These are phyloP conservation scores for Silurus lanzhouensis DNA, from an alignment of 2,797 vertebrate species.

Conservation along the genomic window DNA sequence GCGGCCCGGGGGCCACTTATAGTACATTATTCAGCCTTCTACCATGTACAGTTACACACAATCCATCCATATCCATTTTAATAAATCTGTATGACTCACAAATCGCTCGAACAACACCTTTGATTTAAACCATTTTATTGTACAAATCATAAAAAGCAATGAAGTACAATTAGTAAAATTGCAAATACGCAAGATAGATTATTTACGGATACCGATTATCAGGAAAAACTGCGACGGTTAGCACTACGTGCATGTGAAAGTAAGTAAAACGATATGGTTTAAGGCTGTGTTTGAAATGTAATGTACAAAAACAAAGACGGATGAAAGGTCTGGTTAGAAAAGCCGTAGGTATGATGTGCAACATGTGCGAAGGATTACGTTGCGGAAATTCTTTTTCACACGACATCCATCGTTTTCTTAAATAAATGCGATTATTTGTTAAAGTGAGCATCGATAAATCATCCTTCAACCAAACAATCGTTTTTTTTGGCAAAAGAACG, in stretches of 20 bases:
- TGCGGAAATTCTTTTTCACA: background rate
- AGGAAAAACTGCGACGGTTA: background rate
- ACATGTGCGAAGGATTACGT: background rate
- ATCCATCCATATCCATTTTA: background rate
- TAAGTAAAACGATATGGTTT: background rate
- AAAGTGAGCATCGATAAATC: background rate
- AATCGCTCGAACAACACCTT: background rate
- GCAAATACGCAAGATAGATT: background rate
- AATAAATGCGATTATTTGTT: background rate
- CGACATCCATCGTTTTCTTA: no score
- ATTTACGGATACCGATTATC: background rate
- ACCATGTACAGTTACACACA: background rate
- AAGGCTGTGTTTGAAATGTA: background rate
- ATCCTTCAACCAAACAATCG: background rate
- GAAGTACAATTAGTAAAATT: background rate
- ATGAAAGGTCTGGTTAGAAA: background rate
- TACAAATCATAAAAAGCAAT: conserved; percentile 30
- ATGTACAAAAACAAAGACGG: background rate
- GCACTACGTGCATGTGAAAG: background rate
- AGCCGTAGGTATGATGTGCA: background rate
- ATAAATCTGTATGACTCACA: background rate
- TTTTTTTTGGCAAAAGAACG: background rate
- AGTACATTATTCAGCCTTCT: no score
- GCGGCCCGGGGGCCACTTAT: no score
- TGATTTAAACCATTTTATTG: conserved; percentile 29